Evolutionary conservation across 2,888 invertebrate genomes (phyloP), one percentile per base, ranked within the genome.

Genomic region (Platerodrilus igneus): DNA sequence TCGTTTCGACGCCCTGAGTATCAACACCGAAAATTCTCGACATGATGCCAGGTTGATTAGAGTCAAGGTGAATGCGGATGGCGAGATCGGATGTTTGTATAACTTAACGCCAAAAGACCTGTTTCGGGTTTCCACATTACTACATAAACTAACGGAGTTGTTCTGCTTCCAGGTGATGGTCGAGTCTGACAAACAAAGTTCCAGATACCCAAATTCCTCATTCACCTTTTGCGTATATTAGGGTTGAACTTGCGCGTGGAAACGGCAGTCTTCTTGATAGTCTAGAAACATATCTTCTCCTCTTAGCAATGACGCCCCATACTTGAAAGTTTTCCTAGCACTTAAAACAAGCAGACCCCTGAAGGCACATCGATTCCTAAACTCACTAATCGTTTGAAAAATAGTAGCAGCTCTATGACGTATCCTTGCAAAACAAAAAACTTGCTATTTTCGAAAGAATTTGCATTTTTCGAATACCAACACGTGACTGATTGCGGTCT

Each of bases 191-290:
- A 7, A 80, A 80, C 22, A 77, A 68, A 29, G 78, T 77, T 18
- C 78, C 79, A 31, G 75, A 72, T 28, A 81, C 75, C 48, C 75
- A 71, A 66, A 81, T 77, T 26, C 81, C 79, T 23, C 79, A 79
- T 62, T 81, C 80, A 20, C 81, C 81, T 56, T 81, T 78, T 18
- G 81, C 81, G 63, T 79, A 80, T 51, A 81, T 79, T 48, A 81
- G 81, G 21, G 82, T 81, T 59, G 80, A 15, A 76, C 77, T 65
- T 79, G 79, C 28, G 74, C 73, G 63, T 81, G 81, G 60, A 82
- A 83, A 53, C 78, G 75, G 62, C 82, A 83, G 16, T 82, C 81
- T 53, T 80, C 78, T 66, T 80, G 79, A 64, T 82, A 83, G 31
- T 82, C 83, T 34, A 79, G 78, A 60, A 80, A 80, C 83, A n/a